A percentile compares a stretch with the other conserved stretches of the same genome.
These are phyloP conservation scores for Drosophila lacteicornis DNA, from an alignment of 1,140 invertebrate species.

Conservation along the genomic window DNA sequence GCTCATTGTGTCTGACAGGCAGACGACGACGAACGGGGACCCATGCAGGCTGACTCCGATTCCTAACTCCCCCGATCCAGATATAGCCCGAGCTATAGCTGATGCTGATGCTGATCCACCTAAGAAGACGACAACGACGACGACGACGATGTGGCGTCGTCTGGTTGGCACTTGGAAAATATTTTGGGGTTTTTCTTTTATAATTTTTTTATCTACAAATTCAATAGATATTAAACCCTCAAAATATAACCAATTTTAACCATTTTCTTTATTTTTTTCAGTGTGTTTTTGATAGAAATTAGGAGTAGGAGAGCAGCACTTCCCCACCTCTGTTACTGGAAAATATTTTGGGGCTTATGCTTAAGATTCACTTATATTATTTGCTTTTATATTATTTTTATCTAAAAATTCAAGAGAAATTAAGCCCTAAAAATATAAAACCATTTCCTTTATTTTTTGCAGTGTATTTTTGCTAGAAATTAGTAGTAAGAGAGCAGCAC, in stretches of 20 bases:
- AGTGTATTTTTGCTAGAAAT: slow-evolving; percentile 3
- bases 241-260: neutral
- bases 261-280: neutral
- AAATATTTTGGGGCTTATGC: neutral
- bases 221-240: neutral
- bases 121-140: slow-evolving; percentile 68
- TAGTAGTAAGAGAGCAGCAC: neutral
- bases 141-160: slow-evolving; percentile 68
- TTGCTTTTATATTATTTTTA: neutral
- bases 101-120: slow-evolving; percentile 63
- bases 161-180: slow-evolving; percentile 34
- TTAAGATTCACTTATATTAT: too few species aligned
- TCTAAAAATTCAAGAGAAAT: neutral
- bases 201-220: neutral
- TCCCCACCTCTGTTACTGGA: neutral
- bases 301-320: neutral
- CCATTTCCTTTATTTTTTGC: neutral
- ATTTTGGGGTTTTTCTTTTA: neutral
- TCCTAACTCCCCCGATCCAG: slow-evolving; percentile 6
- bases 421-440: neutral
- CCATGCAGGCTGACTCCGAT: slow-evolving; percentile 7
- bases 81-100: slow-evolving; percentile 4
- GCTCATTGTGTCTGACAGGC: slow-evolving; percentile 82
- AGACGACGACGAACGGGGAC: slow-evolving; percentile 33
- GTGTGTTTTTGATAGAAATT: slow-evolving; percentile 1